Base-by-base conservation (phyloP, 2,113 vertebrate species). In the Tyto alba region DNA sequence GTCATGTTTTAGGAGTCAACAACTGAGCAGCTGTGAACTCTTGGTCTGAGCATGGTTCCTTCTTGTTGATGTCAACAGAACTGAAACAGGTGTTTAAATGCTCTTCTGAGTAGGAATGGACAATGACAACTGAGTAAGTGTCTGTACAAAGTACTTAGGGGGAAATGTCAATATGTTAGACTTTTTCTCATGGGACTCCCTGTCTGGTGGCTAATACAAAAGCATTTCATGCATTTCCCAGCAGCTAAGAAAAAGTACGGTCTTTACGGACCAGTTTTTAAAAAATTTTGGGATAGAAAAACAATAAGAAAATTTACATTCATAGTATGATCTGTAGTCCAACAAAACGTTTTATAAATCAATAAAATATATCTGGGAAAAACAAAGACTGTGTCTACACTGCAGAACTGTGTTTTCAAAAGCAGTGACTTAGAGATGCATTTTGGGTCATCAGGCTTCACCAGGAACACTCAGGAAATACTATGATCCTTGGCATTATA, bases 31-130 rank as follows among this genome's bases (percentile, higher is more conserved):
- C 38, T 82, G 52, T 82, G 43, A 78, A 78, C 23, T 85, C 59
- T 57, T 25, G 85, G 18, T 16, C 26, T 57, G 32, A 67, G 53
- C 53, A 38, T 43, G 7, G 17, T 13, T 77, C 30, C 5, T 57
- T 80, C 38, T 30, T 57, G 20, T 59, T 63, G 68, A 89, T 77
- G 69, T 53, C 41, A 63, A 53, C 41, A 85, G 59, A 50, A 57
- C 11, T 0, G 1, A 85, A 85, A 40, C 10, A 23, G 7, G 41
- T 63, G 7, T 1, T 0, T 30, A 59, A 85, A 68, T 72, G 47
- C 7, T 85, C 57, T 38, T 52, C 79, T 73, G 48, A 63, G 84
- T 26, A 30, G 53, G n/a, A 91, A 88, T 16, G 12, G 36, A 52
- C 36, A 76, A 40, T 8, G 52, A 66, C 25, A 66, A 71, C 11